phyloP scores from a whole-genome alignment of 2,888 invertebrate genomes.

The Drosophila dives region DNA sequence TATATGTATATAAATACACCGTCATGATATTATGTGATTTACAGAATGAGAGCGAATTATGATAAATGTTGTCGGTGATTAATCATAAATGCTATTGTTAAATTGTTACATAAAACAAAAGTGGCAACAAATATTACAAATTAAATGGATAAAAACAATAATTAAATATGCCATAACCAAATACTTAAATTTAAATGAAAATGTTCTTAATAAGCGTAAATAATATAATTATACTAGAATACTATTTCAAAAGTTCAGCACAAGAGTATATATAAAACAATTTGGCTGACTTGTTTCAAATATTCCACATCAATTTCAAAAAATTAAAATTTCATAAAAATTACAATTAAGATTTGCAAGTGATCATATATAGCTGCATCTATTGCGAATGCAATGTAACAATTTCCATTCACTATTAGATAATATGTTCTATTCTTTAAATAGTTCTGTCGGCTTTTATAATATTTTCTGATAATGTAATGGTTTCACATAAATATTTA shows the following conservation, averaged over 20 bases:
- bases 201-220: background rate
- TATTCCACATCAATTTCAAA: background rate
- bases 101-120: background rate
- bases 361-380: background rate
- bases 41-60: conserved; percentile 3
- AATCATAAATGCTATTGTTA: background rate
- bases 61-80: conserved; percentile 16
- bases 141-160: background rate
- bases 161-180: background rate
- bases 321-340: background rate
- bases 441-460: background rate
- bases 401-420: background rate
- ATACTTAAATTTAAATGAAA: background rate
- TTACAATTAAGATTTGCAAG: background rate
- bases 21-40: conserved; percentile 20
- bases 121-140: background rate
- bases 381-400: background rate
- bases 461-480: background rate
- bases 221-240: background rate
- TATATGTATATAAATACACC: background rate
- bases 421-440: background rate
- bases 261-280: background rate
- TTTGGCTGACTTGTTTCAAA: background rate
- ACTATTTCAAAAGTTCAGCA: background rate
- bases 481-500: background rate